Conservation (phyloP, 2,113 vertebrate species). For the Myotis yumanensis region DNA sequence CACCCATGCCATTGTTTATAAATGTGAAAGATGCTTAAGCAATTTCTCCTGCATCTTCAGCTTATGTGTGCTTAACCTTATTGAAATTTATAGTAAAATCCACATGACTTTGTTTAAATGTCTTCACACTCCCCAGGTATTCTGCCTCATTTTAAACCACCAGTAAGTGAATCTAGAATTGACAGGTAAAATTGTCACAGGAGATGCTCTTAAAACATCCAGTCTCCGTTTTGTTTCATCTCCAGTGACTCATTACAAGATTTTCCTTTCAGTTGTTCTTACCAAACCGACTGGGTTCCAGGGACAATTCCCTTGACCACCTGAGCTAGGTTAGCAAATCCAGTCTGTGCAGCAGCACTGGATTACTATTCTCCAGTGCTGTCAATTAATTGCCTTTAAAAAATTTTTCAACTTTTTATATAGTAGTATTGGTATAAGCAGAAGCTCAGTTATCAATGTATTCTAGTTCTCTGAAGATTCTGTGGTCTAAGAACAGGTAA, state of each 20-base stretch:
- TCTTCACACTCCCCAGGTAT: neutral
- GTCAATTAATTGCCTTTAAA: neutral
- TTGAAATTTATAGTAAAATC: neutral
- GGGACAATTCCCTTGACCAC: neutral
- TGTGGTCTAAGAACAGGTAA: constrained; percentile 11
- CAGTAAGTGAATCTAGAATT: neutral
- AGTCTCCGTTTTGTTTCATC: neutral
- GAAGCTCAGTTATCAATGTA: neutral
- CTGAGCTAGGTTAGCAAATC: neutral
- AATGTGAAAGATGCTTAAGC: neutral
- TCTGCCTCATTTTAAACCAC: neutral
- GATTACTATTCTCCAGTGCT: neutral
- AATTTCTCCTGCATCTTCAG: neutral
- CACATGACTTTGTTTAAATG: neutral
- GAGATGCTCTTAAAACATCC: neutral
- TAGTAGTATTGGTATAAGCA: neutral
- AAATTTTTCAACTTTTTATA: neutral
- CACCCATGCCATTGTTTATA: neutral
- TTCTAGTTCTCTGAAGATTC: neutral
- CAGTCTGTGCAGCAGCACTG: neutral
- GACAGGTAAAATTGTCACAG: neutral
- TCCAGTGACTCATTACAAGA: constrained; percentile 33
- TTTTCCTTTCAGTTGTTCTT: neutral
- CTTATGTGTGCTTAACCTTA: neutral
- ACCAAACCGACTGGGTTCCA: neutral